Percentiles rank a stretch among this genome's conserved stretches.
Conservation (phyloP, 2,113 vertebrate genomes). For the Recurvirostra avosetta region DNA sequence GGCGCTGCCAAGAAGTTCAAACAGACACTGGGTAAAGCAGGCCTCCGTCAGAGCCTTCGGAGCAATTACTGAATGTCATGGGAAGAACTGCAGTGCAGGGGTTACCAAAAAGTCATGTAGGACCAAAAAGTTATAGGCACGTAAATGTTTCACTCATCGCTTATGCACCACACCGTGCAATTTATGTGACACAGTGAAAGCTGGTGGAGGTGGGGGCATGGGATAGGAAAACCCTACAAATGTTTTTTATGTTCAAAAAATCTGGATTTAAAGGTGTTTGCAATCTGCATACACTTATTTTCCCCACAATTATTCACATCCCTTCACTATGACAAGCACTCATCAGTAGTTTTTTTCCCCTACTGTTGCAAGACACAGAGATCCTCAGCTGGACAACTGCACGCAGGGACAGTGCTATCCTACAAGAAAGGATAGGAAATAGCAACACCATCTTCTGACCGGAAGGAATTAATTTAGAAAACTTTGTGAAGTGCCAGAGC, state of each 20-base stretch:
- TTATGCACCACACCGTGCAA: neutral
- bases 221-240: neutral
- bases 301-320: neutral
- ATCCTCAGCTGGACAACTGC: neutral
- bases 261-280: neutral
- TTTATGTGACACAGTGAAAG: neutral
- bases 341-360: neutral
- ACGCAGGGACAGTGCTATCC: neutral
- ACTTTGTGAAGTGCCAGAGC: neutral
- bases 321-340: neutral
- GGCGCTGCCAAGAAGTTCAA: neutral
- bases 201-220: fast-evolving
- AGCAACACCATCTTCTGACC: neutral
- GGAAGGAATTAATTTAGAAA: neutral
- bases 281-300: neutral
- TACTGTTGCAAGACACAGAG: neutral
- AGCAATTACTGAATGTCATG: neutral
- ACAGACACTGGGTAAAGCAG: neutral
- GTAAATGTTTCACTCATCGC: neutral
- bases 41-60: neutral
- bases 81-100: neutral
- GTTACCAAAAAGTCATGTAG: neutral
- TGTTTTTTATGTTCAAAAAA: neutral
- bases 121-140: neutral
- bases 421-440: neutral